Base-by-base conservation (phyloP, 2,797 vertebrate genomes). In the Hafferia zeledoni region DNA sequence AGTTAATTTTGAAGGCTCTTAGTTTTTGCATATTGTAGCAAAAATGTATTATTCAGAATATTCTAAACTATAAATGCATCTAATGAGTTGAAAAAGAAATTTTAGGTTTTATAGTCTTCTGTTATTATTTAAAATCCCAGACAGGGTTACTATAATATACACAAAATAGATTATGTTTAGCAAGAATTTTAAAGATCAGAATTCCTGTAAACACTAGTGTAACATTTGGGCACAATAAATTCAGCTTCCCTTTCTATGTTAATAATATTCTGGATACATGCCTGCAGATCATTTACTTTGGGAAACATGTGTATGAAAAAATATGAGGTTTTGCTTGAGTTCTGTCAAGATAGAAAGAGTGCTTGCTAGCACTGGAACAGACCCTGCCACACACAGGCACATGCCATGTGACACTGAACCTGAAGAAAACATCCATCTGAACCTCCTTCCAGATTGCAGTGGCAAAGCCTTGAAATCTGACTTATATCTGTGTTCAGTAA, bases 11-110 rank as follows among this genome's bases (percentile, higher is more conserved):
- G 94, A 92, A 95, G 59, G 91, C 89, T 89, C 95, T 95, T 87
- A 69, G 89, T 94, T 92, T 84, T 95, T 88, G 25, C 44, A 86
- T 72, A 68, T 76, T 86, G n/a, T 71, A 86, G 39, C 50, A 91
- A 89, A 94, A 97, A 87, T 11, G 6, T 44, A 96, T 47, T 83
- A 76, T 82, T 81, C 31, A 82, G 46, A 95, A 96, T 96, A 93
- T 88, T 94, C 78, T 93, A 89, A 94, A 91, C 91, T 90, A 95
- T 96, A 97, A 97, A 97, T 75, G 83, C 82, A 96, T 94, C 78
- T 96, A 97, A 96, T 84, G 93, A 96, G 67, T 92, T 68, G 87
- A 89, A 84, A 94, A 76, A 85, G 19, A 93, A 83, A 89, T 93
- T 94, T 79, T 85, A 56, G 56, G 50, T 89, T 97, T 97, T 96